Evolutionary conservation across 2,888 invertebrate genomes (phyloP), one percentile per base, ranked within the genome.

Genomic region (Euphydryas editha): DNA sequence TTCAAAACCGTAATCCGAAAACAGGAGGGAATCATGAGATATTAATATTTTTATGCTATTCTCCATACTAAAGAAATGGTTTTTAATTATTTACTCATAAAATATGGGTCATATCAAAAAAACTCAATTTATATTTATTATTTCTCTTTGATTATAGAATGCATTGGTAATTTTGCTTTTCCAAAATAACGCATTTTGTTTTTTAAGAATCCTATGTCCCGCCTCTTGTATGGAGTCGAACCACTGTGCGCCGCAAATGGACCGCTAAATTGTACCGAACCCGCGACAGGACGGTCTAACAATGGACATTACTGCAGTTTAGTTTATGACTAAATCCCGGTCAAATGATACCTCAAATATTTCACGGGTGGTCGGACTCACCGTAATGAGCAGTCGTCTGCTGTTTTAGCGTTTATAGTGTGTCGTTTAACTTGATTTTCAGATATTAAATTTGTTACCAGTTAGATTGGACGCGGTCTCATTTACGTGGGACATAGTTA

Each of bases 161-260:
- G n/a, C n/a, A n/a, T n/a, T n/a, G n/a, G n/a, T n/a, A n/a, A n/a
- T n/a, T n/a, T n/a, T n/a, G n/a, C n/a, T n/a, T n/a, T n/a, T n/a
- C n/a, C n/a, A n/a, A n/a, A n/a, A n/a, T n/a, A n/a, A n/a, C n/a
- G n/a, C n/a, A n/a, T n/a, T n/a, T n/a, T n/a, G n/a, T n/a, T n/a
- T n/a, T n/a, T n/a, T n/a, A n/a, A n/a, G n/a, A n/a, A n/a, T n/a
- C n/a, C n/a, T n/a, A n/a, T n/a, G n/a, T n/a, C n/a, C n/a, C n/a
- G n/a, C n/a, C n/a, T n/a, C n/a, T n/a, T n/a, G n/a, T n/a, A n/a
- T n/a, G n/a, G n/a, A n/a, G n/a, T n/a, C n/a, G n/a, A n/a, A n/a
- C n/a, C n/a, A n/a, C n/a, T n/a, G n/a, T n/a, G n/a, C n/a, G 46
- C 68, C 84, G 73, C 83, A 82, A 85, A 86, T 83, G 82, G 81